Evolutionary conservation across 2,797 vertebrate species (phyloP).

Genomic region (Okamejei kenojei): DNA sequence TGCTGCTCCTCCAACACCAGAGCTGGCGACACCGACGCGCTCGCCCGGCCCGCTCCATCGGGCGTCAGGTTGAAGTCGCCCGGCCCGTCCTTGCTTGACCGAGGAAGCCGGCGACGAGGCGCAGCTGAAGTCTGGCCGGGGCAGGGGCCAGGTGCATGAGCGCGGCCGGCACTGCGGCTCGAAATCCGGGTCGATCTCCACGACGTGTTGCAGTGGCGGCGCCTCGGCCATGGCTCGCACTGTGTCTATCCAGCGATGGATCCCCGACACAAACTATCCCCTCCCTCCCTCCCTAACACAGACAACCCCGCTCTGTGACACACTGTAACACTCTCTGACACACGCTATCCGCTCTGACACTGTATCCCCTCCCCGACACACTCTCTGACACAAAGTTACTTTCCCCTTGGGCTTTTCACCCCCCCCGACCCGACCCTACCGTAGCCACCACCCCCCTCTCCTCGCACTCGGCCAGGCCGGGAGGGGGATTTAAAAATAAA

Average conservation of each 20-base stretch:
- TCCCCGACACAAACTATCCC: too few relatives aligned
- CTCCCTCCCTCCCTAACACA: too few relatives aligned
- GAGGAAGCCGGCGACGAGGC: conserved; percentile 76
- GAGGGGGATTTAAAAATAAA: neutral
- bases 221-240: conserved; percentile 63
- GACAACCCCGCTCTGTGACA: too few relatives aligned
- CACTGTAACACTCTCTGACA: too few relatives aligned
- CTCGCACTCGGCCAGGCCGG: neutral
- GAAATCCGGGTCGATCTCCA: conserved; percentile 93
- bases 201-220: conserved; percentile 59
- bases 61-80: conserved; percentile 5
- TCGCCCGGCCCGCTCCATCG: conserved; percentile 43
- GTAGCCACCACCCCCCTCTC: neutral
- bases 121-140: conserved; percentile 86
- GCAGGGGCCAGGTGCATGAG: conserved; percentile 93
- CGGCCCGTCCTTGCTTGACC: conserved; percentile 65
- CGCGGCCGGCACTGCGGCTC: conserved; percentile 86
- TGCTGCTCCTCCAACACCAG: conserved; percentile 76
- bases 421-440: neutral
- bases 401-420: too few relatives aligned
- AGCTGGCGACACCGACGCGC: conserved; percentile 47
- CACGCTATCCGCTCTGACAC: too few relatives aligned
- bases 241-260: too few relatives aligned
- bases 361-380: too few relatives aligned
- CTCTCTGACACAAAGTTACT: neutral